Evolutionary conservation across 2,113 vertebrate genomes (phyloP), one percentile per base, ranked within the genome.

Genomic region (Platycercus adscitus): DNA sequence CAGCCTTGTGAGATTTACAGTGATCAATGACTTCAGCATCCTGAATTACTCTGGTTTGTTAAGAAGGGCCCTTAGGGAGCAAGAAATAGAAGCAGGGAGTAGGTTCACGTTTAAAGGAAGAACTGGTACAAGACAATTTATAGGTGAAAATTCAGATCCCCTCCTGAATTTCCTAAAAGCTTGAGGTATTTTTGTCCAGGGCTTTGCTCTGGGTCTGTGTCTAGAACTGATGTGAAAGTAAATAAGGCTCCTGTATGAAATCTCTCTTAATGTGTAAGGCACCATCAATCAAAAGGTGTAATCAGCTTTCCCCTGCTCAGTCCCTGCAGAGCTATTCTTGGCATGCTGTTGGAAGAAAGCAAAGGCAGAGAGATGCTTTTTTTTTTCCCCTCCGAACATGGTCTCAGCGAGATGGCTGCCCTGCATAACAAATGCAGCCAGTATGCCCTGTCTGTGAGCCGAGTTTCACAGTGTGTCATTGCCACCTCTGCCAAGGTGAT

Each of bases 11-110:
- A 97, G 91, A 95, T 97, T 96, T 97, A 96, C 52, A 35, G 63
- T 91, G 92, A 97, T 97, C 92, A 82, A 91, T 93, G 94, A 89
- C 86, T 95, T 96, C 95, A 94, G 94, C 96, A 97, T 91, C 96
- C 94, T 66, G 88, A 98, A 96, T 97, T 96, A 96, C 97, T 97
- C 97, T 46, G 25, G 85, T 97, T 97, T 96, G 95, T 96, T 97
- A 96, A 93, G 91, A 97, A 93, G 81, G 56, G 77, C 96, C 94
- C 95, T 95, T 91, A 95, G 96, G 97, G 97, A 97, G 77, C 56
- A 82, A 94, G 89, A 96, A 97, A 96, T 87, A 92, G 94, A 95
- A 96, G 92, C 93, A 95, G 89, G 88, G 90, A 91, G 81, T 84
- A 86, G 86, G 95, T 93, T 96, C 96, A 95, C 44, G 6, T 81